Evolutionary conservation across 2,888 invertebrate species (phyloP).

Genomic region (Hirtodrosophila alboralis): DNA sequence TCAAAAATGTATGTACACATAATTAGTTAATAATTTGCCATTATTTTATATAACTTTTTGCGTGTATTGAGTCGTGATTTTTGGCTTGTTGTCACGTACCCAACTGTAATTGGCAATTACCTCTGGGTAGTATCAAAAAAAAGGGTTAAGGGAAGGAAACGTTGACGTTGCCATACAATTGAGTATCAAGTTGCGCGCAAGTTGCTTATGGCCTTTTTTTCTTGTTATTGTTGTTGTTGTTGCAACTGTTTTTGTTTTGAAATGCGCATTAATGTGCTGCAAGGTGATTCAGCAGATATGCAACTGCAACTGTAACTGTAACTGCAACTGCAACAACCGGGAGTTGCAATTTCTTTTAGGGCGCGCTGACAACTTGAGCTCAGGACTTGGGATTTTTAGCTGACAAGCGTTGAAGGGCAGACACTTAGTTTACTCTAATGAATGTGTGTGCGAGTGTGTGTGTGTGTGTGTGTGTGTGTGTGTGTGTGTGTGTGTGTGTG

Average conservation of each 20-base stretch:
- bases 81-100: too few species aligned
- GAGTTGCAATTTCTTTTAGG: constrained; percentile 9
- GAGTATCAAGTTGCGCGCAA: constrained; percentile 68
- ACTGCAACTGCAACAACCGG: constrained; percentile 20
- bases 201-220: constrained; percentile 45
- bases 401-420: constrained; percentile 57
- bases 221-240: neutral
- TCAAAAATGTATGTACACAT: too few species aligned
- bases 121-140: neutral
- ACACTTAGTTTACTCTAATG: constrained; percentile 33
- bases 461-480: constrained; percentile 6
- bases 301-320: constrained; percentile 29
- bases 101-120: too few species aligned
- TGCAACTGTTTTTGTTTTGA: constrained; percentile 19
- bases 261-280: constrained; percentile 44
- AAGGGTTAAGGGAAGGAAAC: neutral
- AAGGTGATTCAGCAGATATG: constrained; percentile 55
- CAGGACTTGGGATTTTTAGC: constrained; percentile 15
- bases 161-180: constrained; percentile 42
- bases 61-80: too few species aligned
- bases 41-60: too few species aligned
- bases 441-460: neutral
- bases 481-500: constrained; percentile 5
- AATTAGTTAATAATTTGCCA: too few species aligned
- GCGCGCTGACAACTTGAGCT: constrained; percentile 39